Evolutionary conservation across 2,797 vertebrate species (phyloP).

Genomic region (Eulemur coronatus): DNA sequence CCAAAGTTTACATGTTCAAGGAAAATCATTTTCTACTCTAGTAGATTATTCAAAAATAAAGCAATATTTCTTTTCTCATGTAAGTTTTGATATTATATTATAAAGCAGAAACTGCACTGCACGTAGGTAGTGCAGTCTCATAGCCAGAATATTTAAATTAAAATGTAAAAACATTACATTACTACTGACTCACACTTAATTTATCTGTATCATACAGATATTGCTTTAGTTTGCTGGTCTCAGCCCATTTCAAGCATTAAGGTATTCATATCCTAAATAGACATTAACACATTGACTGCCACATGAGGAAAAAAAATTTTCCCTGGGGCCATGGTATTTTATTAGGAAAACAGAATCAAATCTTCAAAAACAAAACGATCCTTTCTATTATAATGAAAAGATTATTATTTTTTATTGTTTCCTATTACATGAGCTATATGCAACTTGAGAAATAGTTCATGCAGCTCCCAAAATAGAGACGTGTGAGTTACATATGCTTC

Average conservation of each 20-base stretch:
- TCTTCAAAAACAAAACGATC: too few relatives aligned
- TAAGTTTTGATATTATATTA: background rate
- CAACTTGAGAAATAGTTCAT: too few relatives aligned
- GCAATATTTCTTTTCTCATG: background rate
- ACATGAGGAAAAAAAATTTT: too few relatives aligned
- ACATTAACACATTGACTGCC: background rate
- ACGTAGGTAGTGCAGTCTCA: background rate
- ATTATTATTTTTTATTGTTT: too few relatives aligned
- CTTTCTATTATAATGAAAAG: too few relatives aligned
- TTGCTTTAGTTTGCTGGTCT: background rate
- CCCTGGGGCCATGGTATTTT: too few relatives aligned
- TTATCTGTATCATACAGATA: background rate
- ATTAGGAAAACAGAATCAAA: too few relatives aligned
- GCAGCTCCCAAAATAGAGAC: too few relatives aligned
- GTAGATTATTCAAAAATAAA: conserved; percentile 30
- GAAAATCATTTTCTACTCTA: background rate
- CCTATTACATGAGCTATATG: too few relatives aligned
- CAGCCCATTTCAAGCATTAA: conserved; percentile 3
- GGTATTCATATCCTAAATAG: background rate
- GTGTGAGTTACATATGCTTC: too few relatives aligned
- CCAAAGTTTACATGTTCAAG: background rate
- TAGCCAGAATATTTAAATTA: background rate
- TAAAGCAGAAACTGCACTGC: background rate
- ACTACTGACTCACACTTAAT: background rate
- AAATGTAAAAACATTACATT: background rate